These are phyloP conservation scores for Xenops minutus DNA, from an alignment of 2,797 vertebrate genomes.

Conservation along the genomic window DNA sequence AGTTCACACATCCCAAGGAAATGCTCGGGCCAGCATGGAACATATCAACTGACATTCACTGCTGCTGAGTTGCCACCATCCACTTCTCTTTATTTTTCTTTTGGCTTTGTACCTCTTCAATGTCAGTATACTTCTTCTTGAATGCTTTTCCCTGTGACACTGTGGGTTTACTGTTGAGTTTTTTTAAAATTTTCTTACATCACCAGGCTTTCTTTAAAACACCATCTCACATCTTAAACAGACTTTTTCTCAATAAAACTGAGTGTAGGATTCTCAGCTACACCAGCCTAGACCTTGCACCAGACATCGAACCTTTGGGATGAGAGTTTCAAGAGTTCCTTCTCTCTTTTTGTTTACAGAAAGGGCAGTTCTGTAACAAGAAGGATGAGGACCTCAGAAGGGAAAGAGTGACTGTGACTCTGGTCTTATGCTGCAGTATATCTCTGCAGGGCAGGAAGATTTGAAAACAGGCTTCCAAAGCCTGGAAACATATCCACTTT, in stretches of 20 bases:
- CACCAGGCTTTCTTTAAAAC: neutral
- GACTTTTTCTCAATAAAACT: neutral
- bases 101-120: neutral
- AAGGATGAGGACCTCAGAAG: no score
- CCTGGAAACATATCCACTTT: neutral
- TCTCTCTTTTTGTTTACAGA: neutral
- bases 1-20: neutral
- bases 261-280: neutral
- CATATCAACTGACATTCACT: accelerated
- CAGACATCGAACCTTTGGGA: neutral
- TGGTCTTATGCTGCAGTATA: neutral
- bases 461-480: neutral
- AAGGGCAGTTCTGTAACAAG: neutral
- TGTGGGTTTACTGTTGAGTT: neutral
- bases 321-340: neutral
- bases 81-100: neutral
- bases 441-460: neutral
- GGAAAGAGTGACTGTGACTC: neutral
- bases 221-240: neutral
- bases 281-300: neutral
- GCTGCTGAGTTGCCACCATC: neutral
- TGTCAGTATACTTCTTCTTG: neutral
- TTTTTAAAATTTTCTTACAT: neutral
- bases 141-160: neutral
- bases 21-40: neutral